phyloP scores from a whole-genome alignment of 2,113 vertebrate species.

The Archilochus colubris region DNA sequence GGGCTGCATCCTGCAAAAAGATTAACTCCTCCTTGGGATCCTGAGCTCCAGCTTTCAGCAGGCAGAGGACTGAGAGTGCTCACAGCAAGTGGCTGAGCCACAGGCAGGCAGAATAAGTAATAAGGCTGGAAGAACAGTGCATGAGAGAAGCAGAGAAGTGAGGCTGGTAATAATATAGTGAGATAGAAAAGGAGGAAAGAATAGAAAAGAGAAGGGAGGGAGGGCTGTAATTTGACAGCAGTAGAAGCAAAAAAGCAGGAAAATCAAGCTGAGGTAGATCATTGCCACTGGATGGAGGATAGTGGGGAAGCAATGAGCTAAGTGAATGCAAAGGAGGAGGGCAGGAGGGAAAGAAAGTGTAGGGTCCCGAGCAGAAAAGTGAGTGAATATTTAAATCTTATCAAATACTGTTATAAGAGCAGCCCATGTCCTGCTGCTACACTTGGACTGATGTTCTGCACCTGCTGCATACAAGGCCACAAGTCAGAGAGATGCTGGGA shows the following conservation, averaged over 20 bases:
- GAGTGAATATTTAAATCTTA: neutral
- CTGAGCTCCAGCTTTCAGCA: neutral
- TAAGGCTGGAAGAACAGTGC: neutral
- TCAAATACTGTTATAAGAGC: neutral
- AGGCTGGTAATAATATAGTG: neutral
- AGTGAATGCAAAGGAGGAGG: neutral
- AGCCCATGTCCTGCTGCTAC: neutral
- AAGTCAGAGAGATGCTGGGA: neutral
- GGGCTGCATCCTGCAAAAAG: neutral
- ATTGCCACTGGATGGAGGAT: neutral
- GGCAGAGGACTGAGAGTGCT: fast-evolving
- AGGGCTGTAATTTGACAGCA: neutral
- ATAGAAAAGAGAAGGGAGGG: neutral
- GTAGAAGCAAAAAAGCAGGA: neutral
- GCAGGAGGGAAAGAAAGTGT: neutral
- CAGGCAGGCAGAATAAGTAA: neutral
- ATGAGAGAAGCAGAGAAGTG: neutral
- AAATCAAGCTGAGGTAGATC: neutral
- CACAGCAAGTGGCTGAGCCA: fast-evolving
- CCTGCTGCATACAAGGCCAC: neutral
- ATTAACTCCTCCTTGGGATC: neutral
- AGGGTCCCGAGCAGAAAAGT: neutral
- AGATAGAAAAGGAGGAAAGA: neutral
- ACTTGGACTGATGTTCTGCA: neutral
- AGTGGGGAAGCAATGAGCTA: neutral